Base-by-base conservation (phyloP, 1,140 invertebrate species). In the Lepidostoma basale region DNA sequence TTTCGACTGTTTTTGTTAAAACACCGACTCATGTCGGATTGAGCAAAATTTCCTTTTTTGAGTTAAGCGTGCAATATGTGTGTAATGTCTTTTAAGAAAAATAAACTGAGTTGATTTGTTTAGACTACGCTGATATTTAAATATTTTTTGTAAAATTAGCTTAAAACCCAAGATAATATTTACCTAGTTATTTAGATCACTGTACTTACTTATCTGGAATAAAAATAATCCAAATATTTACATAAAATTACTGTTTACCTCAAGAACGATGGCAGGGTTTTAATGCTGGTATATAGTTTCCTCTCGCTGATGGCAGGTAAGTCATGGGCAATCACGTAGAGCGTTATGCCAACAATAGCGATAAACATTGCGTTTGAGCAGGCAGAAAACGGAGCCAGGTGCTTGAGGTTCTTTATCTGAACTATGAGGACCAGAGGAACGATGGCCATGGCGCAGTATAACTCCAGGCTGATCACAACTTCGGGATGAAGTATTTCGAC, bases 341-440 rank as follows among this genome's bases (percentile, higher is more conserved):
- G 77, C 1, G 88, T 90, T n/a, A 92, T 88, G 0, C 76, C 78
- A 62, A 92, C 89, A 5, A 88, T 88, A 3, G 86, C 74, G 3
- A 91, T 80, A 73, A 93, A 86, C 30, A 88, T 85, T 2, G 87
- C 64, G 49, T 92, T 92, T 5, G 91, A 90, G 33, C 90, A 77
- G 3, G 87, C 83, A 0, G 91, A 93, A 75, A 92, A 90, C 2
- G 90, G 90, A 10, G 92, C 89, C 63, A 93, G 75, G 71, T 86
- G 88, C 72, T 90, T 92, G 1, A 93, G 80, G 65, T 89, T 86
- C 58, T 88, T 83, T 33, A 90, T 85, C 74, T 90, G 88, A 1
- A 87, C 87, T 23, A 89, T 82, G 2, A 87, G 66, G 0, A 89
- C 69, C 9, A 90, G 77, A 1, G 87, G 86, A 1, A 88, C 76